Evolutionary conservation across 1,140 invertebrate genomes (phyloP), one percentile per base, ranked within the genome.

Genomic region (Drosophila suzukii): DNA sequence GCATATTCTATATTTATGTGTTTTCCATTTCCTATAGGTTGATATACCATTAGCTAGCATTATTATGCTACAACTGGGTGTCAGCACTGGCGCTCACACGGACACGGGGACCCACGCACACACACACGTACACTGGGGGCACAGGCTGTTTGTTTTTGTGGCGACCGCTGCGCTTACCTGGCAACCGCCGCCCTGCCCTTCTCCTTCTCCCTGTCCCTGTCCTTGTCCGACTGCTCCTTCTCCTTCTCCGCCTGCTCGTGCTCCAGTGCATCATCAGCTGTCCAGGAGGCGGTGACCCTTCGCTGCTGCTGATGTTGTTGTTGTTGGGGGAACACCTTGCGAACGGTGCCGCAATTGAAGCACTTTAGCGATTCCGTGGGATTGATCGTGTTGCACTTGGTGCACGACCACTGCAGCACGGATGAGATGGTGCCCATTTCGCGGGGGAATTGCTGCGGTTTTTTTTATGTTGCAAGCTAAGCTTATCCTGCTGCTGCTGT

Each of bases 401-500:
- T 94, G 94, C 97, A 98, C 94, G 96, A 95, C 97, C 97, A 98
- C 93, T 97, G 96, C 90, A 97, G 94, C 93, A 97, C 96, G 91
- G 96, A 97, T 93, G 96, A 96, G 93, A 97, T 97, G 90, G 96
- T 96, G 93, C 96, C 96, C 96, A 97, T 97, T 97, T 97, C 81
- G 70, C 71, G 46, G 65, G 32, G 36, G 15, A 38, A 38, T 36
- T 32, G 61, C 43, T 20, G 58, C 13, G 30, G 13, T 49, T 49
- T 10, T 44, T 44, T 57, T 55, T 59, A 62, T 20, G 53, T 59
- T 55, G 32, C 27, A 27, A 27, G 27, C 27, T 47, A 43, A 68
- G 80, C 44, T 68, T 36, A 55, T 74, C 32, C 13, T 50, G 27
- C n/a, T 41, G n/a, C 39, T 15, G 41, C 4, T 44, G 17, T 3